Percentiles rank a stretch among this genome's conserved stretches.
These are phyloP conservation scores for Hydrolagus colliei DNA, from an alignment of 2,797 vertebrate genomes.

Conservation along the genomic window DNA sequence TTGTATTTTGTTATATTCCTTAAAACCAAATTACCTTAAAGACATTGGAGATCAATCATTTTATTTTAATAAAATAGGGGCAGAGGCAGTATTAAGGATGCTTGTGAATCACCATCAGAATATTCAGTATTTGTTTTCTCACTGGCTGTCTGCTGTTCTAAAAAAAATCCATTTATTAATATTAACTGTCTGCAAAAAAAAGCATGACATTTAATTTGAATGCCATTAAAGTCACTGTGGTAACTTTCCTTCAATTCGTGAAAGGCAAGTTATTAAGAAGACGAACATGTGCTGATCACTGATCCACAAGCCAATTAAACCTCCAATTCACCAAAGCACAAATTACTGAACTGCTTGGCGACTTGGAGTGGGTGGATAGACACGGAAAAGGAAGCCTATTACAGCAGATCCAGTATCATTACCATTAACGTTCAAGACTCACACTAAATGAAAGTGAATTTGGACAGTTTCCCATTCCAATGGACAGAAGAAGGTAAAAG, in stretches of 20 bases:
- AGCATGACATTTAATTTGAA: conserved; percentile 14
- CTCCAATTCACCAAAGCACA: not conserved
- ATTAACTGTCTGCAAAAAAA: not conserved
- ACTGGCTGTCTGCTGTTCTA: not conserved
- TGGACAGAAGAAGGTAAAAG: too few relatives aligned
- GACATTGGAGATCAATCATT: too few relatives aligned
- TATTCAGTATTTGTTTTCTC: not conserved
- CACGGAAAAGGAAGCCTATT: not conserved
- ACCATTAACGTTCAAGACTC: too few relatives aligned
- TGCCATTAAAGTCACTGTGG: not conserved
- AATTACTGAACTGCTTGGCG: not conserved
- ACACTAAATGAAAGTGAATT: too few relatives aligned
- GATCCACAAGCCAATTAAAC: conserved; percentile 7
- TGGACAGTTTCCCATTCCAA: too few relatives aligned
- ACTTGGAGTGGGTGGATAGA: not conserved
- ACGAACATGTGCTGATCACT: not conserved
- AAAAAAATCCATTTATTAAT: not conserved
- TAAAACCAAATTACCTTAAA: not conserved
- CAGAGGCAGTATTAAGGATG: not conserved
- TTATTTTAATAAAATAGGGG: too few relatives aligned
- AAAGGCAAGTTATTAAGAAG: not conserved
- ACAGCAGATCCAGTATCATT: too few relatives aligned
- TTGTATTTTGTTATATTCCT: not conserved
- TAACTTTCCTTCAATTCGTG: not conserved
- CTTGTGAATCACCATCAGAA: not conserved